Percentiles rank a stretch among this genome's conserved stretches.
phyloP scores from a whole-genome alignment of 1,140 invertebrate genomes.

The Hyposmocoma kahamanoa region DNA sequence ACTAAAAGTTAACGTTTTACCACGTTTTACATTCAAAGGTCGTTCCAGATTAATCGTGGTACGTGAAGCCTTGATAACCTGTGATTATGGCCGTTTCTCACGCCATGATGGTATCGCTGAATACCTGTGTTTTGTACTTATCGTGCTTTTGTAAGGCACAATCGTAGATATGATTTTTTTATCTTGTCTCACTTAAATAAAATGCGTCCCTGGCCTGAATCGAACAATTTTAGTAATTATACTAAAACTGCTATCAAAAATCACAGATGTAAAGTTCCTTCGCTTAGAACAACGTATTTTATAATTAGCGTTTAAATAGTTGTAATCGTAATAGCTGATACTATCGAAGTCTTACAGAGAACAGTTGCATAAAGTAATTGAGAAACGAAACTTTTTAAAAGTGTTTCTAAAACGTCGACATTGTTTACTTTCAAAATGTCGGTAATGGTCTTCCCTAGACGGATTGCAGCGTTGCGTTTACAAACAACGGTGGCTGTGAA shows the following conservation, averaged over 20 bases:
- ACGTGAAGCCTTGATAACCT: neutral
- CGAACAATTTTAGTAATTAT: no score
- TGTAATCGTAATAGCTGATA: no score
- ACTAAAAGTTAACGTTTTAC: neutral
- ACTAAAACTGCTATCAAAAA: no score
- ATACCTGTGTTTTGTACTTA: neutral
- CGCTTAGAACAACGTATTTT: no score
- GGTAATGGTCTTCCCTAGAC: slow-evolving; percentile 22
- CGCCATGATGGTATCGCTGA: neutral
- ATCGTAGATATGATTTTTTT: no score
- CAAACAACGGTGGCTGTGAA: slow-evolving; percentile 46
- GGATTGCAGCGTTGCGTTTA: slow-evolving; percentile 44
- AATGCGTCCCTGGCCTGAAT: no score
- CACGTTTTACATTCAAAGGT: neutral
- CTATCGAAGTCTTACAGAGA: no score
- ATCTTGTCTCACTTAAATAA: no score
- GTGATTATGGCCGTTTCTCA: neutral
- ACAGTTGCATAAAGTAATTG: no score
- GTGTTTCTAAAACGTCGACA: neutral
- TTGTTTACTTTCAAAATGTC: neutral
- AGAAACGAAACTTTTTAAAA: neutral
- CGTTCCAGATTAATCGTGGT: neutral
- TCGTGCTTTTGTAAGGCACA: no score
- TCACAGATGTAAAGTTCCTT: no score
- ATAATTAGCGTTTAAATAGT: no score